A percentile compares a stretch with the other conserved stretches of the same genome.
phyloP scores from a whole-genome alignment of 2,113 vertebrate species.

The Pampusana beccarii region DNA sequence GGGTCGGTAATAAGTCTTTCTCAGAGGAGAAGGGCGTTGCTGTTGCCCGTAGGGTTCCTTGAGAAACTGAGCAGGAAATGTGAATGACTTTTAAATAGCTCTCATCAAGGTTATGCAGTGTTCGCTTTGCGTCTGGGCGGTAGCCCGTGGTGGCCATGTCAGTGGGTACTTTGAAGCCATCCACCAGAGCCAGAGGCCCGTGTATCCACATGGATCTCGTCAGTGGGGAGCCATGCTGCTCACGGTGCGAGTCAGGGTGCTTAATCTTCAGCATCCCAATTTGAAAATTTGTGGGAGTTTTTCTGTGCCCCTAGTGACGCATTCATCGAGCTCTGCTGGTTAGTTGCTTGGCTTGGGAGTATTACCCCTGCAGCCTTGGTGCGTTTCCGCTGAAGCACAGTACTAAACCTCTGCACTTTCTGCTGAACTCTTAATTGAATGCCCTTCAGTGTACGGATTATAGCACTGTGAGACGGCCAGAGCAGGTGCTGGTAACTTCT shows the following conservation, averaged over 20 bases:
- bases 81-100: background rate
- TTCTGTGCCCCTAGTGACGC: background rate
- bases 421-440: background rate
- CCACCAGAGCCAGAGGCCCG: background rate
- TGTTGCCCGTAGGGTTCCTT: rapidly evolving
- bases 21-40: background rate
- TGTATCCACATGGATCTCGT: background rate
- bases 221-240: background rate
- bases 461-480: background rate
- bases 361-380: background rate
- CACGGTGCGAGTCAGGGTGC: background rate
- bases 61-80: background rate
- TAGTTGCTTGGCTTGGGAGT: background rate
- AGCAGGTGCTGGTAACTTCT: background rate
- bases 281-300: background rate
- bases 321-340: background rate
- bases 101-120: background rate
- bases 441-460: background rate
- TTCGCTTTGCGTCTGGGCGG: background rate
- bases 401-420: background rate
- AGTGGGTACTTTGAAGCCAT: background rate
- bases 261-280: background rate
- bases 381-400: background rate
- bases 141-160: background rate
- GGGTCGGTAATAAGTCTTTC: background rate